phyloP scores from a whole-genome alignment of 2,888 invertebrate genomes.

The Branchipolynoe longqiensis region DNA sequence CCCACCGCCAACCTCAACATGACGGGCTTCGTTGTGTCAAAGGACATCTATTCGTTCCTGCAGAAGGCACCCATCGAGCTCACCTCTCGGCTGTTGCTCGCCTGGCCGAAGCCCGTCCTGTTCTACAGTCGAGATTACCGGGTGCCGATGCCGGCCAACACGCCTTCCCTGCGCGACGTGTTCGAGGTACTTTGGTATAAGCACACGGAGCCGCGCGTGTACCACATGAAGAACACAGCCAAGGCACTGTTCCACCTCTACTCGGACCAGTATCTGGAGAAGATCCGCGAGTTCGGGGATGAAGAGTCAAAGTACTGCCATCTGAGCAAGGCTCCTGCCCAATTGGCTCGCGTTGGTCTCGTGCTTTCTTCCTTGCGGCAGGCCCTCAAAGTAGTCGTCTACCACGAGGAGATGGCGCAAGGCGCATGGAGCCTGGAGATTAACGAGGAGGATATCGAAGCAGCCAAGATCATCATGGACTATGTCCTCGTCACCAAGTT shows the following conservation, averaged over 20 bases:
- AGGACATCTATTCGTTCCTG: conserved; percentile 39
- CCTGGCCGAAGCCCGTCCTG: conserved; percentile 56
- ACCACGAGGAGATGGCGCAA: conserved; percentile 60
- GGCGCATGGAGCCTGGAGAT: conserved; percentile 61
- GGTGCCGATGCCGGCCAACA: conserved; percentile 63
- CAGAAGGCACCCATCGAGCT: conserved; percentile 55
- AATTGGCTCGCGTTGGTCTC: conserved; percentile 58
- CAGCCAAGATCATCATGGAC: conserved; percentile 61
- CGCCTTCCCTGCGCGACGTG: conserved; percentile 59
- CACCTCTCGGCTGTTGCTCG: conserved; percentile 57
- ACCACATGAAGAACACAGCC: conserved; percentile 58
- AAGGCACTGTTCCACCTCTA: conserved; percentile 58
- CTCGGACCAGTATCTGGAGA: conserved; percentile 57
- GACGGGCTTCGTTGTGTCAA: conserved; percentile 58
- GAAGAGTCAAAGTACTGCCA: conserved; percentile 57
- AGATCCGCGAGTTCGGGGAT: conserved; percentile 20
- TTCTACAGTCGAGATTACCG: conserved; percentile 59
- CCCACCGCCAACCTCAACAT: conserved; percentile 52
- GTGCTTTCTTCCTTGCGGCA: conserved; percentile 60
- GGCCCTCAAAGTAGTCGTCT: conserved; percentile 64
- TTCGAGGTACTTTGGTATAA: conserved; percentile 57
- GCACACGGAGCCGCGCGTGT: conserved; percentile 55
- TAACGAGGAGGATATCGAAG: conserved; percentile 59
- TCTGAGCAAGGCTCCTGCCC: conserved; percentile 61
- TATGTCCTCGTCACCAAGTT: conserved; percentile 59